phyloP scores from a whole-genome alignment of 2,113 vertebrate species.

The Copsychus sechellarum region DNA sequence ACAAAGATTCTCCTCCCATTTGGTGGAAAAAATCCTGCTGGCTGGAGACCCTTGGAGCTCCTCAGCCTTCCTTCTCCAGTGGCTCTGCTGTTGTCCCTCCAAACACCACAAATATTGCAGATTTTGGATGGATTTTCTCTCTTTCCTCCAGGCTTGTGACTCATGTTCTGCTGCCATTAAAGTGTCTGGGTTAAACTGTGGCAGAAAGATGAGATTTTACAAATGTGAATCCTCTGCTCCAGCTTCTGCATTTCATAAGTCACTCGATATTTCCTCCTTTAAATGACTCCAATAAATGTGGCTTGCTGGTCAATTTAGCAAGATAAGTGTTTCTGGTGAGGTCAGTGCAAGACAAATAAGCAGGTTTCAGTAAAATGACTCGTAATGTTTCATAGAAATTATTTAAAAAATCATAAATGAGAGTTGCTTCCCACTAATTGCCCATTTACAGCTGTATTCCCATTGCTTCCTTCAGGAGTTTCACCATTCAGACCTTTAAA shows the following conservation, averaged over 20 bases:
- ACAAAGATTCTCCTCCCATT: neutral
- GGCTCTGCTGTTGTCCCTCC: neutral
- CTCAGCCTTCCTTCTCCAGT: neutral
- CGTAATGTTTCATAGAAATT: neutral
- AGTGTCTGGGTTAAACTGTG: neutral
- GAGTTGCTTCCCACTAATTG: neutral
- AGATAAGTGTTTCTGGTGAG: neutral
- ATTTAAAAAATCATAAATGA: constrained; percentile 11
- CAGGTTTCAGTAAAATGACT: neutral
- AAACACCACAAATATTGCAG: neutral
- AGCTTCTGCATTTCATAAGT: neutral
- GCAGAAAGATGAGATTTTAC: neutral
- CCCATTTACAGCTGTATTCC: neutral
- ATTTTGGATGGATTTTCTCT: neutral
- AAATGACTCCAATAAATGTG: constrained; percentile 14
- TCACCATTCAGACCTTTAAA: neutral
- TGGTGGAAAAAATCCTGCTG: neutral
- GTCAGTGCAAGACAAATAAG: neutral
- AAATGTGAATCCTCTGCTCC: neutral
- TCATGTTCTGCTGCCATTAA: neutral
- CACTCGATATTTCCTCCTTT: neutral
- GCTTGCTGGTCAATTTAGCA: constrained; percentile 17
- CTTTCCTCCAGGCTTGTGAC: neutral
- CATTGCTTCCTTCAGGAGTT: neutral
- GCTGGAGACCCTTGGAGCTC: neutral